Evolutionary conservation across 1,140 invertebrate genomes (phyloP), one percentile per base, ranked within the genome.

Genomic region (Pteromalus puparum): DNA sequence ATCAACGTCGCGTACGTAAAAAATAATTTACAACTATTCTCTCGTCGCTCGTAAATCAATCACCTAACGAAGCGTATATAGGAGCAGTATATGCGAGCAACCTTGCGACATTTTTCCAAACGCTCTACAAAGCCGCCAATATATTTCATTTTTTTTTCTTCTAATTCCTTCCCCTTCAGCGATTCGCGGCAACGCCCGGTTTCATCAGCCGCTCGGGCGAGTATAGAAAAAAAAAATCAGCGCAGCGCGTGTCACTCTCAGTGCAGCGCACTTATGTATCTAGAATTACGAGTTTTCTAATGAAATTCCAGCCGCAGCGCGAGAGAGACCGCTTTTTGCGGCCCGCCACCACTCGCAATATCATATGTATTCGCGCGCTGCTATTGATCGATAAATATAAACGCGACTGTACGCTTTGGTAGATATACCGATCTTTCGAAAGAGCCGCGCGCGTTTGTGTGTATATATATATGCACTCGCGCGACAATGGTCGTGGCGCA

Each of bases 201-300:
- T 42, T 42, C 38, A 42, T 38, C 38, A 38, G 38, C 7, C 38
- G 30, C n/a, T 65, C 30, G 30, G 30, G 30, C 30, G 61, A 2
- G 61, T n/a, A n/a, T 65, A 65, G 21, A 21, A 65, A 65, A 65
- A 65, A 34, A 34, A 34, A 34, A 34, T 34, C 30, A 34, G 3
- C 30, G n/a, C 61, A 65, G 0, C 61, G 61, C 61, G 15, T n/a
- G 67, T 7, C 6, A 10, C 67, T 65, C 61, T 7, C 61, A 15
- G n/a, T 61, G 53, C 53, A 21, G 5, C 15, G 61, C 61, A 9
- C 61, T 12, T 30, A 72, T 34, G 6, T 72, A 72, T 38, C 48
- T 38, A 26, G 81, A 82, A 75, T 82, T 61, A 65, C 81, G 53
- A 82, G 81, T 82, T 82, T 75, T 75, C 72, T 38, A 48, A 72